These are phyloP conservation scores for Rhagonycha lutea DNA, from an alignment of 2,888 invertebrate genomes.

Conservation along the genomic window DNA sequence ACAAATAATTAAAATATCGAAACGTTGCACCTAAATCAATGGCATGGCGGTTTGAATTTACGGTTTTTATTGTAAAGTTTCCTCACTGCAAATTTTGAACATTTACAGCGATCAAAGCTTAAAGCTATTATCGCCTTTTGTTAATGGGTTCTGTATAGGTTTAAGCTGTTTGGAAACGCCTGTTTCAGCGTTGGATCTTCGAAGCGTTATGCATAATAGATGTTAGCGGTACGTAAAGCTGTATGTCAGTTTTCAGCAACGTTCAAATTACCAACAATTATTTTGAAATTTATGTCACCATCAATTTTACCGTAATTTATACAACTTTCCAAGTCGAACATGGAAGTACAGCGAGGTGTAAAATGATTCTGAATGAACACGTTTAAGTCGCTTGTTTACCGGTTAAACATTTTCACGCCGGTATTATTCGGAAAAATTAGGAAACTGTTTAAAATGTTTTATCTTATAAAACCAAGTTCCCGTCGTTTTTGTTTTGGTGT, in stretches of 20 bases:
- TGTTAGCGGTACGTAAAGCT: not conserved
- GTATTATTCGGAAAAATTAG: too few species aligned
- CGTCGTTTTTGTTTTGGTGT: not conserved
- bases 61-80: not conserved
- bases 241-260: conserved; percentile 11
- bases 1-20: not conserved
- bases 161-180: conserved; percentile 3
- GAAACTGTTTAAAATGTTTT: not conserved
- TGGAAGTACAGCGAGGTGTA: conserved; percentile 6
- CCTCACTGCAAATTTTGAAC: not conserved
- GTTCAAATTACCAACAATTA: conserved; percentile 20
- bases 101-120: not conserved
- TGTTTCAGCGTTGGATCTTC: conserved; percentile 9
- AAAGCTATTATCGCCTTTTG: conserved; percentile 1
- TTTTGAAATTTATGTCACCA: conserved; percentile 16
- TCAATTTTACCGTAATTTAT: conserved; percentile 11
- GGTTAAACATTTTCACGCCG: not conserved
- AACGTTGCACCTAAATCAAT: not conserved
- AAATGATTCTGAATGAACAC: conserved; percentile 2
- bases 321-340: conserved; percentile 8
- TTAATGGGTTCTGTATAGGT: not conserved
- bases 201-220: conserved; percentile 9
- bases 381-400: not conserved
- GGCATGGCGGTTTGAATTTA: not conserved
- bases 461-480: not conserved